These are phyloP conservation scores for Sciaenops ocellatus DNA, from an alignment of 2,797 vertebrate species.

Conservation along the genomic window DNA sequence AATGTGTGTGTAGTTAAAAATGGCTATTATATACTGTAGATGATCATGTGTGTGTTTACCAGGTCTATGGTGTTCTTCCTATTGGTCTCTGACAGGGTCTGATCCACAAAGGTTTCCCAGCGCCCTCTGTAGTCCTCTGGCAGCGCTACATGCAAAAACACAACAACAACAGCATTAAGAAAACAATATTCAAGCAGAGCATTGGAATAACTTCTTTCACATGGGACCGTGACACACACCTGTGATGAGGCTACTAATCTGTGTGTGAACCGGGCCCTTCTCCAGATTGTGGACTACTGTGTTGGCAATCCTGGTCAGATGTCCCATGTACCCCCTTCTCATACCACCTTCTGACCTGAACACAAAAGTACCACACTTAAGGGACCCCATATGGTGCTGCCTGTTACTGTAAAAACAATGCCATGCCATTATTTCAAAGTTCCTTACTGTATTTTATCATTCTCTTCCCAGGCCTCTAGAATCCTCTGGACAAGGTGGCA, in stretches of 20 bases:
- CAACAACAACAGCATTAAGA: conserved; percentile 7
- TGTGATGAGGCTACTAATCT: conserved; percentile 80
- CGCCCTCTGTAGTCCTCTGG: conserved; percentile 94
- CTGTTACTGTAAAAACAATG: conserved; percentile 6
- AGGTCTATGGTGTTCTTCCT: conserved; percentile 95
- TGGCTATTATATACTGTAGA: not conserved
- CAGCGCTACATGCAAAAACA: conserved; percentile 85
- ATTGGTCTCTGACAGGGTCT: conserved; percentile 94
- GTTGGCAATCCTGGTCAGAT: conserved; percentile 98
- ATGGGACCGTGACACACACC: conserved; percentile 49
- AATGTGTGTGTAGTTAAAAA: conserved; percentile 6
- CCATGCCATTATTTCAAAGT: not conserved
- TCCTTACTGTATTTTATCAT: conserved; percentile 97
- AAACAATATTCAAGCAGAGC: not conserved
- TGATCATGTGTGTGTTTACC: conserved; percentile 79
- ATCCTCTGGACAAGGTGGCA: conserved; percentile 96
- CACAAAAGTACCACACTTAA: conserved; percentile 12
- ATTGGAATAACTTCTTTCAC: too few species aligned
- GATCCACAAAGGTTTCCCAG: conserved; percentile 97
- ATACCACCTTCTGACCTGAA: conserved; percentile 93
- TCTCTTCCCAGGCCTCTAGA: conserved; percentile 96
- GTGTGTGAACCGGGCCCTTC: conserved; percentile 89
- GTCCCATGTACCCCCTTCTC: conserved; percentile 98
- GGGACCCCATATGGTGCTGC: not conserved
- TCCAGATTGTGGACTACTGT: conserved; percentile 96